These are phyloP conservation scores for Aratinga solstitialis DNA, from an alignment of 2,797 vertebrate genomes.

Conservation along the genomic window DNA sequence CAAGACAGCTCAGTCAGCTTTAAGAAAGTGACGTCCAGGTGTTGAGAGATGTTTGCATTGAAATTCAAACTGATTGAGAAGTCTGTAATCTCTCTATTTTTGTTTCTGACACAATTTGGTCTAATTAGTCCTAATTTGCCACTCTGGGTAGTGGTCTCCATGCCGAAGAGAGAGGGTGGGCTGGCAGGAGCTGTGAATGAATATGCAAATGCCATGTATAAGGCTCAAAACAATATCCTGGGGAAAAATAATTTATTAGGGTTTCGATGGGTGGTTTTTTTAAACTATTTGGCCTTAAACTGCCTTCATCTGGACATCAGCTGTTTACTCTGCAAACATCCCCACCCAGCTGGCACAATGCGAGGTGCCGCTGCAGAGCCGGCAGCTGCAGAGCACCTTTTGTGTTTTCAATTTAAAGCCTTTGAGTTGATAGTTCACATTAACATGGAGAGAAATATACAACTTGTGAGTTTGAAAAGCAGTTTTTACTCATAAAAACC, in stretches of 20 bases:
- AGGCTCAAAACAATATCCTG: slow-evolving; percentile 39
- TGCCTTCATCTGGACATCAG: slow-evolving; percentile 74
- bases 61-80: slow-evolving; percentile 9
- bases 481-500: slow-evolving; percentile 98
- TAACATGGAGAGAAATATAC: slow-evolving; percentile 76
- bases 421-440: slow-evolving; percentile 73
- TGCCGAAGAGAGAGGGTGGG: background rate
- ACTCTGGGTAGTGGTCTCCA: background rate
- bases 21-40: background rate
- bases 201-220: background rate
- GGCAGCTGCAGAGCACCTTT: slow-evolving; percentile 71
- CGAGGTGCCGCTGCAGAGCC: slow-evolving; percentile 8
- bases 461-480: slow-evolving; percentile 82
- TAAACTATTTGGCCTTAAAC: slow-evolving; percentile 73
- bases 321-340: slow-evolving; percentile 75
- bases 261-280: slow-evolving; percentile 49
- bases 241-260: slow-evolving; percentile 66
- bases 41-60: background rate
- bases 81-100: slow-evolving; percentile 23
- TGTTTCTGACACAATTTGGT: slow-evolving; percentile 31
- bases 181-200: background rate
- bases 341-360: slow-evolving; percentile 53
- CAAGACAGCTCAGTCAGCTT: background rate
- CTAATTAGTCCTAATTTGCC: slow-evolving; percentile 53
- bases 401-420: slow-evolving; percentile 74